Percentiles rank a stretch among this genome's conserved stretches.
Conservation (phyloP, 1,140 invertebrate species). For the Lordiphosa mommai region DNA sequence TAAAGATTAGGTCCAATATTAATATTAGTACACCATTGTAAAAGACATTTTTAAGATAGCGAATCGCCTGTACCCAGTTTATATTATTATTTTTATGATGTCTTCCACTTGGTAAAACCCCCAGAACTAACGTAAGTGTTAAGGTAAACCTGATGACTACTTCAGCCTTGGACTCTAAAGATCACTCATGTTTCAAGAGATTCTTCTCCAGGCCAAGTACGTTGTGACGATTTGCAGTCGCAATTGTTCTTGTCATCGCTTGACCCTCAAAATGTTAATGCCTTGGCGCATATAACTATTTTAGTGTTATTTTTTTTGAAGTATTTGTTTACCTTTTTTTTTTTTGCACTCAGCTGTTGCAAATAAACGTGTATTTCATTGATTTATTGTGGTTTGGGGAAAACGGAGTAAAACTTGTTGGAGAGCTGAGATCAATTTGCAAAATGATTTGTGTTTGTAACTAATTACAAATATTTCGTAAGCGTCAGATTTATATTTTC, state of each 20-base stretch:
- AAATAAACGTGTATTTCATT: slow-evolving; percentile 1
- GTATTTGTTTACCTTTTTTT: slow-evolving; percentile 23
- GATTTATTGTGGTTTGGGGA: background rate
- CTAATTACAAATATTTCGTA: no score
- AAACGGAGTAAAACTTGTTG: background rate
- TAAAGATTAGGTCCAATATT: slow-evolving; percentile 66
- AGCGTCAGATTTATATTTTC: no score
- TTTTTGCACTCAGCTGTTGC: background rate
- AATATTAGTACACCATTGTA: slow-evolving; percentile 63
- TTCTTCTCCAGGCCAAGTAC: background rate
- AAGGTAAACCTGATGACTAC: slow-evolving; percentile 7
- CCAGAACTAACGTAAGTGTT: slow-evolving; percentile 28
- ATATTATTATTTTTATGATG: slow-evolving; percentile 30
- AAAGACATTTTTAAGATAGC: slow-evolving; percentile 69
- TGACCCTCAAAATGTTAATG: slow-evolving; percentile 50
- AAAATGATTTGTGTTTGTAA: no score
- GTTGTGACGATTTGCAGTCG: slow-evolving; percentile 23
- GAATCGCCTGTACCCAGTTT: slow-evolving; percentile 25
- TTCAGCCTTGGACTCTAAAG: slow-evolving; percentile 16
- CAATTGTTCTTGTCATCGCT: slow-evolving; percentile 29
- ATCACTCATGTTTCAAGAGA: slow-evolving; percentile 1
- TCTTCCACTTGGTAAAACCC: slow-evolving; percentile 30
- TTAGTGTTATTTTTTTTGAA: slow-evolving; percentile 21
- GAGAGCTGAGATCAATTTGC: no score
- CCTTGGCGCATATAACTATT: slow-evolving; percentile 6